These are phyloP conservation scores for Enteromius paludinosus DNA, from an alignment of 2,797 vertebrate genomes.

Conservation along the genomic window DNA sequence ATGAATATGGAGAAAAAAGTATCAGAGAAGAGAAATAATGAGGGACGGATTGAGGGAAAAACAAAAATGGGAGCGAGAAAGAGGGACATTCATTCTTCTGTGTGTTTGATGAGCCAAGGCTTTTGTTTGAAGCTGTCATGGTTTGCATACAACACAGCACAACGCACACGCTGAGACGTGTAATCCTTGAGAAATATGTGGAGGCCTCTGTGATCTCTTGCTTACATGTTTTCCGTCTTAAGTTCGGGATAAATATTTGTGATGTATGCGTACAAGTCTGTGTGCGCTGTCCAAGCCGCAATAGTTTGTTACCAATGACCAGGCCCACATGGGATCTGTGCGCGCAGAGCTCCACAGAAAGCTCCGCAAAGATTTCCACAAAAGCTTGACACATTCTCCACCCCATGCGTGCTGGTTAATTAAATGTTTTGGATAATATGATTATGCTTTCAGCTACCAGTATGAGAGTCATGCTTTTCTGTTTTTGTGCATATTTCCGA, in stretches of 20 bases:
- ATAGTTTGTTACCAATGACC: constrained; percentile 36
- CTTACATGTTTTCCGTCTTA: constrained; percentile 47
- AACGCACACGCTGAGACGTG: constrained; percentile 52
- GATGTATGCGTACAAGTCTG: constrained; percentile 30
- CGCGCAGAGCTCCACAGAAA: not conserved
- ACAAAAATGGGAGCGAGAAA: constrained; percentile 22
- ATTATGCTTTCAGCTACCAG: constrained; percentile 18
- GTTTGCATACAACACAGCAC: constrained; percentile 55
- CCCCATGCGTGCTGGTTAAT: constrained; percentile 3
- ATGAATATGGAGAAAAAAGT: constrained; percentile 34
- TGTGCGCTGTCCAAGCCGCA: constrained; percentile 40
- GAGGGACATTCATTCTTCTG: constrained; percentile 46
- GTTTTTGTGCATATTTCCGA: not conserved
- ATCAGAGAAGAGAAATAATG: constrained; percentile 4
- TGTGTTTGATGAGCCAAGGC: constrained; percentile 56
- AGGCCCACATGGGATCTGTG: constrained; percentile 2
- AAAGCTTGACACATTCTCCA: constrained; percentile 16
- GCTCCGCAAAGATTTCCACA: not conserved
- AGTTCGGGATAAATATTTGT: constrained; percentile 53
- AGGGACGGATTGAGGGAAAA: constrained; percentile 16
- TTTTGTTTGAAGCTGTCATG: constrained; percentile 63
- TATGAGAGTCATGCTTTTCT: not conserved
- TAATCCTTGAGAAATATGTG: constrained; percentile 49
- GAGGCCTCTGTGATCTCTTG: constrained; percentile 34
- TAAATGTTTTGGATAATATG: not conserved